Conservation (phyloP, 2,113 vertebrate species). For the Recurvirostra avosetta region DNA sequence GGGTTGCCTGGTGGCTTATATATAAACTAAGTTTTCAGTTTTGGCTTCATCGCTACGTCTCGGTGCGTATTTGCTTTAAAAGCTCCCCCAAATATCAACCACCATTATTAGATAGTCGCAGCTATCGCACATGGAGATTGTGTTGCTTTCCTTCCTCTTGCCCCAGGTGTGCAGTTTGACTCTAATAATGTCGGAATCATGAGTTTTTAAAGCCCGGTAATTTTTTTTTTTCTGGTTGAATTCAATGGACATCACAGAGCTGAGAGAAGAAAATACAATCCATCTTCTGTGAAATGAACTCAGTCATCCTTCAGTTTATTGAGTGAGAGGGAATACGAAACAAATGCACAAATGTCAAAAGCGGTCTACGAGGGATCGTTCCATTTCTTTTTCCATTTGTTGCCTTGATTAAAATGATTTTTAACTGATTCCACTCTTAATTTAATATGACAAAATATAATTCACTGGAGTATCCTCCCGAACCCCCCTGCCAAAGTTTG, state of each 20-base stretch:
- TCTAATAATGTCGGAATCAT: background rate
- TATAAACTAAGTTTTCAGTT: background rate
- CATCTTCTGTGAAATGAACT: slow-evolving; percentile 54
- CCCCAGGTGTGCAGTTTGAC: background rate
- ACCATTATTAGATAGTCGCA: background rate
- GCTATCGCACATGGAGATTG: accelerated
- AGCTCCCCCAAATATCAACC: background rate
- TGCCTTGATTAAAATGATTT: slow-evolving; percentile 39
- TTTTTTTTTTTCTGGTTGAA: background rate
- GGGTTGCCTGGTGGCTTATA: accelerated
- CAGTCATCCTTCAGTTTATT: slow-evolving; percentile 42
- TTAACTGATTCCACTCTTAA: slow-evolving; percentile 2
- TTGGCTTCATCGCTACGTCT: background rate
- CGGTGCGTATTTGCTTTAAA: background rate
- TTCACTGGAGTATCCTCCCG: background rate
- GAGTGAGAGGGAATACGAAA: slow-evolving; percentile 36
- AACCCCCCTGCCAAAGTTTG: background rate
- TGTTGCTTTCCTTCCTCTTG: background rate
- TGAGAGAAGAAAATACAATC: slow-evolving; percentile 29
- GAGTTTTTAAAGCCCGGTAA: background rate
- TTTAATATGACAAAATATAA: background rate
- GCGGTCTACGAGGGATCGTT: background rate
- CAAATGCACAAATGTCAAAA: slow-evolving; percentile 52
- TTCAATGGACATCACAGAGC: background rate
- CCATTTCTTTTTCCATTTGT: slow-evolving; percentile 20